Percentiles rank a stretch among this genome's conserved stretches.
phyloP scores from a whole-genome alignment of 2,888 invertebrate species.

The Epistrophella euchroma region DNA sequence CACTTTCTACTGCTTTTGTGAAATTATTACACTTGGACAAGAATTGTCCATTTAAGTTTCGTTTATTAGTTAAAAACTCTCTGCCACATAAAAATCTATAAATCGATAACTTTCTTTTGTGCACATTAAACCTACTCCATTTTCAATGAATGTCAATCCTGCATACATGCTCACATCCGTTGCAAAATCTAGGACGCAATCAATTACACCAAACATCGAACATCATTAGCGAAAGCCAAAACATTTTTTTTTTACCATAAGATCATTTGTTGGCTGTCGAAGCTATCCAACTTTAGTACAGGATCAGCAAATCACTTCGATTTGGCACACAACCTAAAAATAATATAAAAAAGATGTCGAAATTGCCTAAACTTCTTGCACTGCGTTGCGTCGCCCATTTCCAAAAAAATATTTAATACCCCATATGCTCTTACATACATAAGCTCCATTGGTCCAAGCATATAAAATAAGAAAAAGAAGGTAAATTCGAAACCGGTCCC shows the following conservation, averaged over 20 bases:
- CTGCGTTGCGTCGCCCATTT: constrained; percentile 30
- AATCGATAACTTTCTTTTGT: constrained; percentile 45
- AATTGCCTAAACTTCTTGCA: constrained; percentile 42
- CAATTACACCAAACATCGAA: constrained; percentile 70
- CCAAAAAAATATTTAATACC: constrained; percentile 44
- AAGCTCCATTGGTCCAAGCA: constrained; percentile 29
- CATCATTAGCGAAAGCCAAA: constrained; percentile 64
- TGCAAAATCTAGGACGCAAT: constrained; percentile 72
- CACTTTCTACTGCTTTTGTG: too few species aligned
- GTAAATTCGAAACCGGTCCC: constrained; percentile 62
- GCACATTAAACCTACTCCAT: constrained; percentile 15
- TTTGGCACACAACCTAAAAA: constrained; percentile 57
- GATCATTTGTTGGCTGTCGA: constrained; percentile 42
- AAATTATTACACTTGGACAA: too few species aligned
- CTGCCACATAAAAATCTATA: not conserved
- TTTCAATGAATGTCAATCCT: not conserved
- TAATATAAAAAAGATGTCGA: constrained; percentile 28
- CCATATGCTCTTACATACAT: constrained; percentile 64
- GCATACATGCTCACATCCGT: constrained; percentile 49
- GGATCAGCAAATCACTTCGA: constrained; percentile 58
- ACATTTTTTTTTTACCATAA: constrained; percentile 27
- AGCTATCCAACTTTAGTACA: constrained; percentile 30
- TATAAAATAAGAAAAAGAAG: constrained; percentile 24
- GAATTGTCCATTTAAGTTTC: too few species aligned
- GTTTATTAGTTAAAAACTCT: too few species aligned